phyloP scores from a whole-genome alignment of 2,113 vertebrate species.

The Ptyas mucosa region DNA sequence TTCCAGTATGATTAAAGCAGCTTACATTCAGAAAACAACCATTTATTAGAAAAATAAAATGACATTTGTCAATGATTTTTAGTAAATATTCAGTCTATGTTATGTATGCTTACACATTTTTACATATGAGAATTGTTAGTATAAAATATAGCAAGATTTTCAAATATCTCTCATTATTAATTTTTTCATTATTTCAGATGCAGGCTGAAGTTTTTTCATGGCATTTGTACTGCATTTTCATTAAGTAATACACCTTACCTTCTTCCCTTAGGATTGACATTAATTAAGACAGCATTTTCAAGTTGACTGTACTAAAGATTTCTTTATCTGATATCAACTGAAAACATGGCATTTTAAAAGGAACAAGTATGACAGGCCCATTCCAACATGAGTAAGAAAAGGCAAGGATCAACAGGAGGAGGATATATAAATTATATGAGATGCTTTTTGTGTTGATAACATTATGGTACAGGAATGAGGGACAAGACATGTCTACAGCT shows the following conservation, averaged over 20 bases:
- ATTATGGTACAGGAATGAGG: background rate
- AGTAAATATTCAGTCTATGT: background rate
- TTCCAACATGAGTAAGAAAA: background rate
- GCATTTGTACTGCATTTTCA: background rate
- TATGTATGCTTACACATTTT: background rate
- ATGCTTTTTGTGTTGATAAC: background rate
- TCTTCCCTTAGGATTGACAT: background rate
- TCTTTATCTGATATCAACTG: background rate
- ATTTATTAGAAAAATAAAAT: background rate
- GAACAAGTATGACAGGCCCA: background rate
- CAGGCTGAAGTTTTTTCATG: background rate
- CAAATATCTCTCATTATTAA: background rate
- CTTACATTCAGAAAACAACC: background rate
- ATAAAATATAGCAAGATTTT: background rate
- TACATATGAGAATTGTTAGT: background rate
- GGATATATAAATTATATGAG: background rate
- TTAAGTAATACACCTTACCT: background rate
- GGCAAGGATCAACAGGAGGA: too few species aligned
- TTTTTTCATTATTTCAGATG: background rate
- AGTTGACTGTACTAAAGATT: background rate
- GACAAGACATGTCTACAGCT: background rate
- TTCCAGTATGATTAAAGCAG: background rate
- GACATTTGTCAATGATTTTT: background rate
- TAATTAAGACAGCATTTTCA: background rate
- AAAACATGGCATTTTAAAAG: background rate